Evolutionary conservation across 2,797 vertebrate genomes (phyloP).

Genomic region (Taeniopygia guttata): DNA sequence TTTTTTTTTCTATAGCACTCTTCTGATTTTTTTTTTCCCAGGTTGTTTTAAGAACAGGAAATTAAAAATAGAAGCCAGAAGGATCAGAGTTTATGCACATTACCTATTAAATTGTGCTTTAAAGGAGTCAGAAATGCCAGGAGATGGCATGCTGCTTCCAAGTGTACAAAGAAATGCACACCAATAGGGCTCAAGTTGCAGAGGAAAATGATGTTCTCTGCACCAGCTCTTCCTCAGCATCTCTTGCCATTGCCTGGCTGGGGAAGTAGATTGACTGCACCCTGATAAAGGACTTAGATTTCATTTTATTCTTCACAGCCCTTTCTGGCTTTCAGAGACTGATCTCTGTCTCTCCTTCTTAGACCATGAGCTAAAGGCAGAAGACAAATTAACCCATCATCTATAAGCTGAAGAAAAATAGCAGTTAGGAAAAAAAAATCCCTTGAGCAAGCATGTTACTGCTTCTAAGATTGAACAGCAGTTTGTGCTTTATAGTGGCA

Average conservation of each 20-base stretch:
- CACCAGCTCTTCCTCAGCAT: background rate
- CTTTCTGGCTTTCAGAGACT: background rate
- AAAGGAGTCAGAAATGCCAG: background rate
- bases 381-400: background rate
- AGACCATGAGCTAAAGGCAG: background rate
- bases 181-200: background rate
- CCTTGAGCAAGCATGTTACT: background rate
- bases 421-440: background rate
- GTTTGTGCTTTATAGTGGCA: background rate
- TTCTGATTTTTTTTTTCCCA: background rate
- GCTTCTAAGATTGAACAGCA: background rate
- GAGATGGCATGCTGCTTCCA: background rate
- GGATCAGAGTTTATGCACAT: background rate
- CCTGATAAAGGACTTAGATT: background rate
- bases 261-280: background rate
- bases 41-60: background rate
- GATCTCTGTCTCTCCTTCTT: background rate
- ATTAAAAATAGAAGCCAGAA: background rate
- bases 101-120: background rate
- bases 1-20: background rate
- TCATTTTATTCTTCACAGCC: background rate
- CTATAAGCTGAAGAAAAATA: background rate
- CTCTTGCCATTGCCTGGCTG: background rate
- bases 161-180: background rate
- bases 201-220: background rate